phyloP scores from a whole-genome alignment of 2,113 vertebrate genomes.

The Castor canadensis region DNA sequence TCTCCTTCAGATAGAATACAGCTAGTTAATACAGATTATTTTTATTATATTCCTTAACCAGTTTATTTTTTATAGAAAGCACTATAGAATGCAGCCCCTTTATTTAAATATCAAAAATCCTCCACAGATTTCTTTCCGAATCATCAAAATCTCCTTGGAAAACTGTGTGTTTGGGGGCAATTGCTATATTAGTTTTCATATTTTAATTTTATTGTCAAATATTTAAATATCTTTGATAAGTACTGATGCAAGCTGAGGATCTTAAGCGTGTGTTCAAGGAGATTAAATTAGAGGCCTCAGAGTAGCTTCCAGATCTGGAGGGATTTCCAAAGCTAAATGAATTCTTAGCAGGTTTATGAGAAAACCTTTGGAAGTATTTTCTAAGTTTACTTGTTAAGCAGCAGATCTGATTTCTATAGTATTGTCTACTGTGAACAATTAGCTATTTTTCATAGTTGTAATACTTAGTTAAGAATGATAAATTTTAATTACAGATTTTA shows the following conservation, averaged over 20 bases:
- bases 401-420: conserved; percentile 8
- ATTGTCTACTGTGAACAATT: not conserved
- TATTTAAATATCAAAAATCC: conserved; percentile 49
- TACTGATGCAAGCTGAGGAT: conserved; percentile 44
- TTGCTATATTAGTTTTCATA: conserved; percentile 65
- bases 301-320: conserved; percentile 56
- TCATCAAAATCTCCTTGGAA: conserved; percentile 61
- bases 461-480: conserved; percentile 40
- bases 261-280: conserved; percentile 64
- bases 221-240: conserved; percentile 69
- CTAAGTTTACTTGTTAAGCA: conserved; percentile 63
- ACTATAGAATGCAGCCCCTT: conserved; percentile 5
- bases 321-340: conserved; percentile 61
- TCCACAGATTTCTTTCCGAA: conserved; percentile 49
- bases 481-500: conserved; percentile 39
- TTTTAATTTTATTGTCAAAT: conserved; percentile 77
- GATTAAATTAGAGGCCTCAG: conserved; percentile 57
- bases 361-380: conserved; percentile 58
- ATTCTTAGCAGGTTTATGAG: conserved; percentile 59
- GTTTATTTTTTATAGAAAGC: conserved; percentile 46
- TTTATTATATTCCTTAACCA: conserved; percentile 30
- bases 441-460: not conserved
- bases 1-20: conserved; percentile 15
- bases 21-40: not conserved
- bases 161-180: conserved; percentile 50